A percentile compares a stretch with the other conserved stretches of the same genome.
Conservation (phyloP, 1,140 invertebrate species). For the Metopolophium dirhodum region DNA sequence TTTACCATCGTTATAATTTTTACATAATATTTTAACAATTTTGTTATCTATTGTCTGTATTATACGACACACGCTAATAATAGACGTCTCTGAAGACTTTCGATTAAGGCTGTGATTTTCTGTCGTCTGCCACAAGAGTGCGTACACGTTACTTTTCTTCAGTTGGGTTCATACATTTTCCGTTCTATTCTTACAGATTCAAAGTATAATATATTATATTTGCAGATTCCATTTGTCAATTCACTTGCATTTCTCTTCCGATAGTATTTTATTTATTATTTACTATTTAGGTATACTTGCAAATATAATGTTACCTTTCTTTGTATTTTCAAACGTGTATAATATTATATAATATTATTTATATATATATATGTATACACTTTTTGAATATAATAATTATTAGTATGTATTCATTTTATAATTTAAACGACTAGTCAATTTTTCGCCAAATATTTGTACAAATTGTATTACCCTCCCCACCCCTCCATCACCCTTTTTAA, state of each 20-base stretch:
- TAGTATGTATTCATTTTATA: conserved; percentile 44
- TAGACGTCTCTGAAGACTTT: background rate
- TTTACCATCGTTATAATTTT: background rate
- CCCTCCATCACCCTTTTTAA: background rate
- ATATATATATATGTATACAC: background rate
- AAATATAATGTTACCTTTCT: conserved; percentile 38
- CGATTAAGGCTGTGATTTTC: conserved; percentile 5
- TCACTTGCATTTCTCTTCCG: conserved; percentile 44
- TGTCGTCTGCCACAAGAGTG: background rate
- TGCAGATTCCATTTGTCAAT: conserved; percentile 38
- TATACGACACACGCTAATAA: background rate
- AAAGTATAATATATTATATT: background rate
- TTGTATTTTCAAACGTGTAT: conserved; percentile 1
- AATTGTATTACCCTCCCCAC: conserved; percentile 31
- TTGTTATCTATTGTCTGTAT: background rate
- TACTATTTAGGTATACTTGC: conserved; percentile 22
- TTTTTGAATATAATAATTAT: conserved; percentile 26
- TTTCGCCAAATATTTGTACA: conserved; percentile 55
- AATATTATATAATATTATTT: background rate
- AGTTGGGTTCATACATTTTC: conserved; percentile 28
- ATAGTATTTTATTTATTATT: conserved; percentile 35
- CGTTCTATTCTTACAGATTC: background rate
- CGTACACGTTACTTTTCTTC: background rate
- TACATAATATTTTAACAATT: background rate
- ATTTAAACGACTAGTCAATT: conserved; percentile 55